These are phyloP conservation scores for Menidia menidia DNA, from an alignment of 2,797 vertebrate species.

Conservation along the genomic window DNA sequence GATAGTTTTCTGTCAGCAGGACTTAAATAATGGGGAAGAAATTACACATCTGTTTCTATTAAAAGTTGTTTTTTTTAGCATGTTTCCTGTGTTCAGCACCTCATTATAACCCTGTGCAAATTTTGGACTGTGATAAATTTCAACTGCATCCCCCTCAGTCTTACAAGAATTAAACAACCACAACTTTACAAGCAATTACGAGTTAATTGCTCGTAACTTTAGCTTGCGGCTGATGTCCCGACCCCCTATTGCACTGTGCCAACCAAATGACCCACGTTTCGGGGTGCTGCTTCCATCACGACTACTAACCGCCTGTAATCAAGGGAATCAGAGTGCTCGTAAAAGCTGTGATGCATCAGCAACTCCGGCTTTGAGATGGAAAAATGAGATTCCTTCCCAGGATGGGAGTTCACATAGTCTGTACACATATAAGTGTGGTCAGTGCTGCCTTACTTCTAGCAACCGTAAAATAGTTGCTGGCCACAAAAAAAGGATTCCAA, in stretches of 20 bases:
- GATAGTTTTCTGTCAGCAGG: background rate
- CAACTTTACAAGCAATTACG: constrained; percentile 38
- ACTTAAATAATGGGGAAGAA: background rate
- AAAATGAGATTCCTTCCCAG: constrained; percentile 37
- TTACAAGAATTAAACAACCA: constrained; percentile 7
- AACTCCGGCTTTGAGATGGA: constrained; percentile 34
- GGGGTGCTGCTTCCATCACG: constrained; percentile 33
- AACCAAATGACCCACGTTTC: constrained; percentile 28
- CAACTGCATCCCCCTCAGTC: constrained; percentile 8
- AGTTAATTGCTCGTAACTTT: constrained; percentile 36
- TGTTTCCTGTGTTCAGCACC: no score
- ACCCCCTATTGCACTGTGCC: constrained; percentile 14
- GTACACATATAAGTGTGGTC: constrained; percentile 47
- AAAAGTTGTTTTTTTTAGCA: no score
- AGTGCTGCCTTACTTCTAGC: constrained; percentile 24
- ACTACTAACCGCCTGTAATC: constrained; percentile 52
- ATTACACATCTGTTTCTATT: no score
- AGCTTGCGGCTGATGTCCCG: constrained; percentile 31
- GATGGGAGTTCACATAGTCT: constrained; percentile 47
- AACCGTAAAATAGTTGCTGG: constrained; percentile 32
- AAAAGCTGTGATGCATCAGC: constrained; percentile 48
- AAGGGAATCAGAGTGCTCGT: constrained; percentile 40
- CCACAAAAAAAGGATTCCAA: constrained; percentile 35
- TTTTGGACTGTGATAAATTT: background rate
- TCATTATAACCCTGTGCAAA: background rate